Percentiles rank a stretch among this genome's conserved stretches.
Evolutionary conservation across 2,797 vertebrate species (phyloP).

Genomic region (Phoebastria nigripes): DNA sequence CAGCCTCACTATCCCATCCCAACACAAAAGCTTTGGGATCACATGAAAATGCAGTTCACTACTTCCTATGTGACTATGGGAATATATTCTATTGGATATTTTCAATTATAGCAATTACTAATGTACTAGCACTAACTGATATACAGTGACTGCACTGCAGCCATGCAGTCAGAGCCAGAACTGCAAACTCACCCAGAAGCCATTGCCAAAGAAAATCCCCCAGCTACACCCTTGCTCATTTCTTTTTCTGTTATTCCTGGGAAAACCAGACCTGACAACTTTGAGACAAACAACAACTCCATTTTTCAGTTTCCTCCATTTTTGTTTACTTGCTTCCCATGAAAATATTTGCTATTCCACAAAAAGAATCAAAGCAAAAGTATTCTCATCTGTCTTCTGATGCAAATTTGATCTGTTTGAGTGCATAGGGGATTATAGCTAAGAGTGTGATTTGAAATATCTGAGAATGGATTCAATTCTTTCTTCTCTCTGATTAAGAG

Average conservation of each 20-base stretch:
- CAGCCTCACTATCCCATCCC: not conserved
- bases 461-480: not conserved
- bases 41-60: not conserved
- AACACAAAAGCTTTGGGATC: not conserved
- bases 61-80: not conserved
- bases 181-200: not conserved
- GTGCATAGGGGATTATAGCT: not conserved
- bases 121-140: not conserved
- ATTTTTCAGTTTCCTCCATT: not conserved
- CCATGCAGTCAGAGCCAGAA: not conserved
- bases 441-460: not conserved
- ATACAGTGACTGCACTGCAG: not conserved
- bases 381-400: not conserved
- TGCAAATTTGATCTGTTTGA: not conserved
- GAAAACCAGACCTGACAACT: not conserved
- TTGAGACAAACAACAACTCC: not conserved
- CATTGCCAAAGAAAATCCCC: not conserved
- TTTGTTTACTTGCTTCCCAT: not conserved
- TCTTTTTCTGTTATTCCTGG: not conserved
- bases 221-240: rapidly evolving
- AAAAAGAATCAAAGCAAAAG: not conserved
- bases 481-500: not conserved
- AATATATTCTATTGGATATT: not conserved
- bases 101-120: not conserved
- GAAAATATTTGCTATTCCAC: not conserved